Base-by-base conservation (phyloP, 2,113 vertebrate species). In the Stigmatopora argus region DNA sequence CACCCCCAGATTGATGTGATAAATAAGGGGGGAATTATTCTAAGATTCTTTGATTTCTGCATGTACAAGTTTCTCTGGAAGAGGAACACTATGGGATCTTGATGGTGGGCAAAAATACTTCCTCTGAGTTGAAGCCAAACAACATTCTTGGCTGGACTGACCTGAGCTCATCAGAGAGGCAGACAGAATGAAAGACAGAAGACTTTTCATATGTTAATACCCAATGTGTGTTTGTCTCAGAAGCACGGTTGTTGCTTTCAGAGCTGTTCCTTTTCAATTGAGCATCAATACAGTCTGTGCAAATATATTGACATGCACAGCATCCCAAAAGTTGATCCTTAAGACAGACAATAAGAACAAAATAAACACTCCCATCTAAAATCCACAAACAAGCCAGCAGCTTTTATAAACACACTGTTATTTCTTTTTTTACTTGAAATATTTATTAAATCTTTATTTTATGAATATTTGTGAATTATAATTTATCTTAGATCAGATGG, bases 1-100 rank as follows among this genome's bases (percentile, higher is more conserved):
- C 70, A 71, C 67, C 72, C 84, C 81, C 81, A 87, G 78, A 87
- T 83, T 69, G 48, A 79, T 81, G 77, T 83, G 77, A 83, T 63
- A 68, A 75, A 71, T 75, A 81, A 80, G 70, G 69, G 44, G 53
- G 68, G 61, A 66, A 68, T 71, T n/a, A 34, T 41, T 77, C 66
- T 66, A 74, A 80, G 69, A 53, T 51, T 15, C 31, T 76, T 76
- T 85, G 79, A 85, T 86, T 86, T 81, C 82, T 82, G 75, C 57
- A 13, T 65, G 67, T 18, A 14, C 11, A 70, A 72, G 70, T 61
- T 48, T 62, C 46, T 72, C 38, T 78, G 70, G 72, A 82, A 69
- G 26, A 70, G 63, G 58, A 76, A 65, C 58, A 72, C 64, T 80
- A 62, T 79, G 73, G 75, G 77, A 72, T 48, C 73, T 64, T 73